Percentiles rank a stretch among this genome's conserved stretches.
Conservation (phyloP, 2,113 vertebrate genomes). For the Chamaetylas fuelleborni region DNA sequence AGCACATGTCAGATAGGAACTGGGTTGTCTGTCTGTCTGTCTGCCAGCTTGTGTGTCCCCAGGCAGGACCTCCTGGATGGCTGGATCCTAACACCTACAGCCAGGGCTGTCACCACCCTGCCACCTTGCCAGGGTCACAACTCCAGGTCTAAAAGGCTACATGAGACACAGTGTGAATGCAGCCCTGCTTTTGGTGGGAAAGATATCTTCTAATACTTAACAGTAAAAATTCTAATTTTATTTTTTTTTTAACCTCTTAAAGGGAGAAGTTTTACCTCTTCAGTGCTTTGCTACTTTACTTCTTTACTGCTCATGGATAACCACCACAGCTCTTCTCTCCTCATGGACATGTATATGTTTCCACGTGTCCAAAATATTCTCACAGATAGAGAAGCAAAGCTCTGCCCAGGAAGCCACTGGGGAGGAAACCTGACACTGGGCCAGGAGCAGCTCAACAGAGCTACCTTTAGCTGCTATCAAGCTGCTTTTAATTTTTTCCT, state of each 20-base stretch:
- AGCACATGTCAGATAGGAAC: not conserved
- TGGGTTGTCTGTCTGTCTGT: not conserved
- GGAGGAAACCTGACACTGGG: rapidly evolving
- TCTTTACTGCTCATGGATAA: not conserved
- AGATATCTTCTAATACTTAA: not conserved
- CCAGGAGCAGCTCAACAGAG: not conserved
- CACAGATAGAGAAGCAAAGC: rapidly evolving
- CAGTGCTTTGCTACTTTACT: not conserved
- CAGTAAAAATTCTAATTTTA: not conserved
- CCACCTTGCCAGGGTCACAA: not conserved
- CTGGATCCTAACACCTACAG: not conserved
- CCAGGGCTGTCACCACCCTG: not conserved
- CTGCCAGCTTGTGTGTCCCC: not conserved
- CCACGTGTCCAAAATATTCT: rapidly evolving
- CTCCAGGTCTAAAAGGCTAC: not conserved
- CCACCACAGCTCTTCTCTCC: not conserved
- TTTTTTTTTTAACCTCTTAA: not conserved
- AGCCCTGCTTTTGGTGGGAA: not conserved
- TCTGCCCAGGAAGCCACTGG: rapidly evolving
- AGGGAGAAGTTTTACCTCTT: not conserved
- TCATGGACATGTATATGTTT: not conserved
- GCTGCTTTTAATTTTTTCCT: not conserved
- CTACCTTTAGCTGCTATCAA: not conserved
- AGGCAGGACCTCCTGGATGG: not conserved
- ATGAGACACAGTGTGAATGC: not conserved